Base-by-base conservation (phyloP, 1,140 invertebrate species). In the Anagrus nilaparvatae region DNA sequence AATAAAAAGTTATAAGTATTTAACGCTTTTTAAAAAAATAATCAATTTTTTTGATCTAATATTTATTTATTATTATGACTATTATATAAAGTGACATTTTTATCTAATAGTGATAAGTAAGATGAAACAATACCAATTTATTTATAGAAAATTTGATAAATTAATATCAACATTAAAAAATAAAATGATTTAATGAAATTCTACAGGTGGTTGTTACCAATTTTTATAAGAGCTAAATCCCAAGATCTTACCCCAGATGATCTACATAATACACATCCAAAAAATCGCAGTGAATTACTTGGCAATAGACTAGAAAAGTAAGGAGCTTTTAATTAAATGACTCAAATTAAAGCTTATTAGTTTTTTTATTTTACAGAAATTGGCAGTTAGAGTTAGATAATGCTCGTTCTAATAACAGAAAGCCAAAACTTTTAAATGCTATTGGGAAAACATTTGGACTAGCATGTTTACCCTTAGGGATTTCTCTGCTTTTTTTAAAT, bases 231-330 rank as follows among this genome's bases (percentile, higher is more conserved):
- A 38, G 53, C 49, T 21, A 33, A 32, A 19, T 37, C 25, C 9
- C 42, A 42, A 23, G 47, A 53, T 28, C 31, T 55, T 16, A 46
- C 41, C 7, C 28, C 27, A 14, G 30, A 44, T 14, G 51, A 55
- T 40, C 34, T 55, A 16, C 49, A 53, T 13, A 70, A 71, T 36
- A 67, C 74, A n/a, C 69, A 75, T 44, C 67, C 71, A 43, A 57
- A 46, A 42, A 72, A 75, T 48, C 54, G 64, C 12, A 74, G 73
- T 5, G 68, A 72, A 44, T 65, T 63, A 41, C 63, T 78, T 13
- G 74, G 73, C 5, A 67, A 74, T 50, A 60, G 63, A 19, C 59
- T 78, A 9, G 73, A 78, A 69, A 71, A 64, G 75, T 78, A 63
- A 62, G 49, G 30, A 38, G 31, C 2, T 14, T 45, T 40, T 30